Percentiles rank a stretch among this genome's conserved stretches.
Evolutionary conservation across 2,113 vertebrate species (phyloP).

Genomic region (Oncorhynchus tshawytscha): DNA sequence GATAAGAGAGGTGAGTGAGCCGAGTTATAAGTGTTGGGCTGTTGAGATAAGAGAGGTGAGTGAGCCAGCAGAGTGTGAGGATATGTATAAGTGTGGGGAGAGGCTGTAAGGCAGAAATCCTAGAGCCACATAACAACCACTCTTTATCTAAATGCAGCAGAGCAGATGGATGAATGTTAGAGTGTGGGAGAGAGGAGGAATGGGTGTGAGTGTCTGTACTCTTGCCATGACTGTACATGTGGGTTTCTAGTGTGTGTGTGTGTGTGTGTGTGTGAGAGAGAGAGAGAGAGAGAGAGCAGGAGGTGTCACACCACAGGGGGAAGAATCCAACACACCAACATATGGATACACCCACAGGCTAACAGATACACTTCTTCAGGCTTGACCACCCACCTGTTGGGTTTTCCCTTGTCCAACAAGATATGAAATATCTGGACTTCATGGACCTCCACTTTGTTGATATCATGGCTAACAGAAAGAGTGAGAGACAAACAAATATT

Average conservation of each 20-base stretch:
- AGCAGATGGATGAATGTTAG: not conserved
- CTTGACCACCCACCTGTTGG: constrained; percentile 6
- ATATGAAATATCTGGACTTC: not conserved
- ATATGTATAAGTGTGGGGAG: not conserved
- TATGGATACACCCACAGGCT: not conserved
- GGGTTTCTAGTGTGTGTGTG: too few relatives aligned
- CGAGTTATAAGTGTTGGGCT: not conserved
- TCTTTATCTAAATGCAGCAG: not conserved
- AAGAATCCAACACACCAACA: not conserved
- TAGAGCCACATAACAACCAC: not conserved
- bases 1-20: not conserved
- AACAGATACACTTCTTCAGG: not conserved
- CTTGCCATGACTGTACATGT: too few relatives aligned
- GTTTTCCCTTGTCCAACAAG: not conserved
- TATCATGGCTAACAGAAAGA: not conserved
- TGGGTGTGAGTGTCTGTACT: not conserved
- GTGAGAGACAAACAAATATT: not conserved
- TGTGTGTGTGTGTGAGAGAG: not conserved
- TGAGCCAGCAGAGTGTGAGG: not conserved
- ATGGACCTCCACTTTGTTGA: not conserved
- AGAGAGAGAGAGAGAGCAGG: too few relatives aligned
- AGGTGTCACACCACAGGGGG: not conserved
- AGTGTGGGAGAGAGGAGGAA: not conserved
- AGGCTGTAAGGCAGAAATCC: not conserved
- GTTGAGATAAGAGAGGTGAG: not conserved